phyloP scores from a whole-genome alignment of 2,797 vertebrate genomes.

The Vultur gryphus region DNA sequence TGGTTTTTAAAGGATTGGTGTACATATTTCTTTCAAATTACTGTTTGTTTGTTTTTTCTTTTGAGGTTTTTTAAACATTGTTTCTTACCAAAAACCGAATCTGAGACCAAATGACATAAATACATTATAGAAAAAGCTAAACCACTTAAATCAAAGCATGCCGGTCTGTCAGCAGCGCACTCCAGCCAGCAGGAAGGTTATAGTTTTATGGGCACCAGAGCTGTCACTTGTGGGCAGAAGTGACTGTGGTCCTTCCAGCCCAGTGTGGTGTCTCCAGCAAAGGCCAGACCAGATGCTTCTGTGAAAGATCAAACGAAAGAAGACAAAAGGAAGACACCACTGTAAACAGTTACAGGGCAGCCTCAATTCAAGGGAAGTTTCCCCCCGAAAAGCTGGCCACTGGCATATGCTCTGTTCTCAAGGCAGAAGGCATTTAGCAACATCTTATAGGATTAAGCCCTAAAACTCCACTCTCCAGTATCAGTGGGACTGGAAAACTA shows the following conservation, averaged over 20 bases:
- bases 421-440: conserved; percentile 35
- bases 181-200: conserved; percentile 15
- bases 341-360: conserved; percentile 47
- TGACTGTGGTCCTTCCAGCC: conserved; percentile 45
- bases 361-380: conserved; percentile 22
- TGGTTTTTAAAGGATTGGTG: not conserved
- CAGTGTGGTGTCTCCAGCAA: conserved; percentile 42
- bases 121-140: not conserved
- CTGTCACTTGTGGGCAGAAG: conserved; percentile 42
- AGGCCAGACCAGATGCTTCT: conserved; percentile 48
- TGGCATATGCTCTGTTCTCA: conserved; percentile 42
- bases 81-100: not conserved
- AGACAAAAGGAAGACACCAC: conserved; percentile 53
- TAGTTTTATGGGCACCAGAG: conserved; percentile 43
- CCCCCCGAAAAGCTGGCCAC: not conserved
- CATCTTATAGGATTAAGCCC: conserved; percentile 10
- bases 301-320: conserved; percentile 52
- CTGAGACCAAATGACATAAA: not conserved
- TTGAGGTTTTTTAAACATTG: not conserved
- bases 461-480: not conserved
- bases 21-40: not conserved
- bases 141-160: not conserved
- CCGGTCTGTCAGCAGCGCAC: not conserved
- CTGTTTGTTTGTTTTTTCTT: not conserved
- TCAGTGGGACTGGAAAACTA: not conserved